Percentiles rank a stretch among this genome's conserved stretches.
These are phyloP conservation scores for Parochlus steinenii DNA, from an alignment of 2,888 invertebrate genomes.

Conservation along the genomic window DNA sequence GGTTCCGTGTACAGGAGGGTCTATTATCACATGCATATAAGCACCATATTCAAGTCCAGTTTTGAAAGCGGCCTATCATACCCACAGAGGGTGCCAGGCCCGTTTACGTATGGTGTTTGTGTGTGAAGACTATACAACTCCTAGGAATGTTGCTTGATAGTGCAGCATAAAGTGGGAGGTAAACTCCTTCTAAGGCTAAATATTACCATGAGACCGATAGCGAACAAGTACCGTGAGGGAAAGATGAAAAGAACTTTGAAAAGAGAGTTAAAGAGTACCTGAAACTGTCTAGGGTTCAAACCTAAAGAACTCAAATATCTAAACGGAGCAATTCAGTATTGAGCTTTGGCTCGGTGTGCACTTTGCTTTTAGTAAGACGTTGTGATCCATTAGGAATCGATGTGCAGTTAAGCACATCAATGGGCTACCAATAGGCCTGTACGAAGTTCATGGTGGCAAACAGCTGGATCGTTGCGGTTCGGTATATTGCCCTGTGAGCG, in stretches of 20 bases:
- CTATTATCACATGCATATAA: slow-evolving; percentile 15
- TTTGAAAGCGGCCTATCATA: slow-evolving; percentile 35
- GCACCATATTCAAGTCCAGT: slow-evolving; percentile 32
- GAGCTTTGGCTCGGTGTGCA: slow-evolving; percentile 24
- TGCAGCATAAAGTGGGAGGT: slow-evolving; percentile 45
- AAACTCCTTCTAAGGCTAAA: too few species aligned
- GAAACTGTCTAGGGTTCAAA: slow-evolving; percentile 36
- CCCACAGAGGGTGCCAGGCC: slow-evolving; percentile 39
- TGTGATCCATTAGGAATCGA: slow-evolving; percentile 35
- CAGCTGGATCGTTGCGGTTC: too few species aligned
- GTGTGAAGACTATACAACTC: slow-evolving; percentile 16
- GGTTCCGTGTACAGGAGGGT: slow-evolving; percentile 38
- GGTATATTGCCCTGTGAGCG: too few species aligned
- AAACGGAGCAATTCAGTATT: slow-evolving; percentile 30
- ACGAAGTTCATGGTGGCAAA: neutral
- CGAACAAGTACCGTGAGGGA: too few species aligned
- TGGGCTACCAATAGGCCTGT: slow-evolving; percentile 2
- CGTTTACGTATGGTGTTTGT: slow-evolving; percentile 24
- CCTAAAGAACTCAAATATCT: slow-evolving; percentile 39
- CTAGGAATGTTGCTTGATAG: slow-evolving; percentile 40
- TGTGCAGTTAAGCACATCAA: too few species aligned
- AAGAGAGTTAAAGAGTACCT: slow-evolving; percentile 37
- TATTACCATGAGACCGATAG: too few species aligned
- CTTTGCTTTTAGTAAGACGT: slow-evolving; percentile 34
- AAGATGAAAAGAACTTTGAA: slow-evolving; percentile 55